These are phyloP conservation scores for Synergus japonicus DNA, from an alignment of 2,888 invertebrate genomes.

Conservation along the genomic window DNA sequence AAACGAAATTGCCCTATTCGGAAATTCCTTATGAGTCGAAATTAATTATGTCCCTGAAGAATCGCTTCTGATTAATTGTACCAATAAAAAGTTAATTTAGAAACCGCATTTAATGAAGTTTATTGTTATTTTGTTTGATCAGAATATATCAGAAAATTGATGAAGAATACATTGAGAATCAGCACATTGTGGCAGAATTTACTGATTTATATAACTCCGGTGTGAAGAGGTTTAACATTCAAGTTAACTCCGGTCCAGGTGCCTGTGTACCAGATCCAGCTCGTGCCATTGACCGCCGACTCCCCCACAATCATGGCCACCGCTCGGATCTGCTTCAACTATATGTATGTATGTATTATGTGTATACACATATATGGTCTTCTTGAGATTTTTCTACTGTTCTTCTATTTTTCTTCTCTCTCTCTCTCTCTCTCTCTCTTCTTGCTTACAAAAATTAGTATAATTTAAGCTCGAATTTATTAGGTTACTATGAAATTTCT, in stretches of 20 bases:
- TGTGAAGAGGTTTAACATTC: background rate
- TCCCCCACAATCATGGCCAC: constrained; percentile 69
- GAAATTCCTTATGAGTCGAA: no score
- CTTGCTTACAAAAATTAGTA: no score
- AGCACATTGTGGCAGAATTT: background rate
- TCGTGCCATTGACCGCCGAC: constrained; percentile 77
- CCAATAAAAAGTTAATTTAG: no score
- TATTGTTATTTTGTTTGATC: no score
- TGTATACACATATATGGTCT: background rate
- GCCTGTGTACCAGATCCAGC: constrained; percentile 71
- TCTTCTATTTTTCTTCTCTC: background rate
- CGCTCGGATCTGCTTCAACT: background rate
- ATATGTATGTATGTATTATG: background rate
- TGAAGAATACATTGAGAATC: background rate
- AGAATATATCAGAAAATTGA: background rate
- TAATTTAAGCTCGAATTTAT: no score
- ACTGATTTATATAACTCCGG: background rate
- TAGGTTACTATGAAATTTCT: no score
- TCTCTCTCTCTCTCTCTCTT: no score
- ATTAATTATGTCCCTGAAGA: no score
- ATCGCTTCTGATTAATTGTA: no score
- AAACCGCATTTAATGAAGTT: no score
- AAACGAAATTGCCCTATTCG: no score
- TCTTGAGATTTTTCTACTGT: background rate
- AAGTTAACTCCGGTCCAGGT: background rate